Evolutionary conservation across 2,113 vertebrate genomes (phyloP), one percentile per base, ranked within the genome.

Genomic region (Phalacrocorax brasilianus): DNA sequence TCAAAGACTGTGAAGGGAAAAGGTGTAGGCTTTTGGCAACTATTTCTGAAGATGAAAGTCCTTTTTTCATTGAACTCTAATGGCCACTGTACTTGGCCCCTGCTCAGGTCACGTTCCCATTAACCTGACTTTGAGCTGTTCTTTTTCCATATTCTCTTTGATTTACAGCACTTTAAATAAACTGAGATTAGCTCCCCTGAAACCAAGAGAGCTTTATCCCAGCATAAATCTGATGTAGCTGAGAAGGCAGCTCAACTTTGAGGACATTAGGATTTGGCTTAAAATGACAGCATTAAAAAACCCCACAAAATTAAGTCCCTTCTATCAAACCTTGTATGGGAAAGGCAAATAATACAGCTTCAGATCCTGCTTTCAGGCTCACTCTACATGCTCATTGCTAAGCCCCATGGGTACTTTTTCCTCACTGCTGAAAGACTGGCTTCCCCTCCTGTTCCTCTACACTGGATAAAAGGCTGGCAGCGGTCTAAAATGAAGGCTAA

Each of bases 141-240:
- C 50, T 85, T 61, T 91, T 88, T 65, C 88, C 65, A 53, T 68
- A 87, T 52, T 96, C 20, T 18, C 20, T 89, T 91, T 92, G 94
- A 94, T 88, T 97, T 88, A 82, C 49, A 84, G 22, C 15, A 58
- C 17, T 81, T 81, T 68, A 89, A 91, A 74, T 93, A 96, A 94
- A 93, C 88, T 55, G 66, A 85, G 85, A 93, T 95, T 89, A 91
- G 49, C 52, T 91, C 79, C 40, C 61, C 73, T 91, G 91, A 92
- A 92, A 92, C 77, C 35, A 84, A 45, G 61, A 35, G 33, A 78
- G 8, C 23, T 94, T 94, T 89, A 87, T 67, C 49, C 76, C 67
- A 73, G 58, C 50, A 89, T 72, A 95, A 95, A 96, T 91, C 61
- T 92, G 73, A 61, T 33, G 35, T 49, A 93, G 61, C 16, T 89